These are phyloP conservation scores for Metopia argyrocephala DNA, from an alignment of 2,888 invertebrate species.

Conservation along the genomic window DNA sequence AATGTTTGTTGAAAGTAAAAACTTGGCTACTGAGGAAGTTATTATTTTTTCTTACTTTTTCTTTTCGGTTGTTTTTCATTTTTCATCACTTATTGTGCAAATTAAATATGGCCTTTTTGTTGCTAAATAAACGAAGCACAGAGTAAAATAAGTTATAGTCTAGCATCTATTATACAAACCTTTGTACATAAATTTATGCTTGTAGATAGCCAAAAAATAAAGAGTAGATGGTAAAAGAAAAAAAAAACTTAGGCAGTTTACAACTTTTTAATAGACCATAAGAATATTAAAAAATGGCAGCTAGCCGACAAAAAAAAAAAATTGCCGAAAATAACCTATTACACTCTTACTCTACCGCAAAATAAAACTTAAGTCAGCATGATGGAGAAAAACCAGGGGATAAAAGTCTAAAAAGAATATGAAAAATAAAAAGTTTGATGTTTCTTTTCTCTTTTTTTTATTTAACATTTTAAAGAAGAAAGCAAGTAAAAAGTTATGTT, in stretches of 20 bases:
- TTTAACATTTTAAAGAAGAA: neutral
- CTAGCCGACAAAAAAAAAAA: slow-evolving; percentile 45
- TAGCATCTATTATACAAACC: slow-evolving; percentile 58
- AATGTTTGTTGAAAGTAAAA: slow-evolving; percentile 26
- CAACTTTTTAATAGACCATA: slow-evolving; percentile 77
- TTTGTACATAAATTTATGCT: slow-evolving; percentile 31
- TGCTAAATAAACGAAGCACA: slow-evolving; percentile 49
- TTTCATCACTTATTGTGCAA: slow-evolving; percentile 46
- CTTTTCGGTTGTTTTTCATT: slow-evolving; percentile 8
- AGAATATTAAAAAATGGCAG: slow-evolving; percentile 66
- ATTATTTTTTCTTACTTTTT: neutral
- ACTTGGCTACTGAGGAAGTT: slow-evolving; percentile 29
- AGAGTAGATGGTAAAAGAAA: slow-evolving; percentile 9
- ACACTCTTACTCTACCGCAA: neutral
- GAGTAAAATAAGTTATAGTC: slow-evolving; percentile 61
- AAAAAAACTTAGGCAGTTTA: slow-evolving; percentile 72
- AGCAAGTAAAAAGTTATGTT: slow-evolving; percentile 37
- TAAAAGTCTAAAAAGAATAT: too few relatives aligned
- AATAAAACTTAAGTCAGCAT: slow-evolving; percentile 40
- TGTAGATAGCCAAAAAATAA: neutral
- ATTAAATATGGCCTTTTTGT: slow-evolving; percentile 59
- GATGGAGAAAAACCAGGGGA: slow-evolving; percentile 11
- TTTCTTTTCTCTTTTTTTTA: too few relatives aligned
- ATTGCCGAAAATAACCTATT: slow-evolving; percentile 5
- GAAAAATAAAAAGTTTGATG: too few relatives aligned